Base-by-base conservation (phyloP, 2,888 invertebrate genomes). In the Invenusta paracnida region DNA sequence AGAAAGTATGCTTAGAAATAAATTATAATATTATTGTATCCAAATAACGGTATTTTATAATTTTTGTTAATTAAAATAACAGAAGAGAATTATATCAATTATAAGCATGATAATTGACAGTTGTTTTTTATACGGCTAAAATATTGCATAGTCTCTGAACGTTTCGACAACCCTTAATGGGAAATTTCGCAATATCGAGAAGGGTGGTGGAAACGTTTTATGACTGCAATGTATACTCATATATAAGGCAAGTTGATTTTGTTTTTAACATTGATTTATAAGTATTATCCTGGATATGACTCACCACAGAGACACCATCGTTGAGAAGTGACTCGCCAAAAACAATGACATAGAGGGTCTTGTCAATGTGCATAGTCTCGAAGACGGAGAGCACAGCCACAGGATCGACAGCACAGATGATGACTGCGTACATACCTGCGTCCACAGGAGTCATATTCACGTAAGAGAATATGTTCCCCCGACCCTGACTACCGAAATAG, bases 331-430 rank as follows among this genome's bases (percentile, higher is more conserved):
- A 82, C n/a, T 82, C 82, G 2, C 82, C 82, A 23, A 82, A 82
- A 2, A 82, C 82, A 1, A 82, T 31, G 30, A 30, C 30, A 82
- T 82, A 82, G 1, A 82, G 29, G 13, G 30, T 30, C 30, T 82
- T 82, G 25, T 82, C 82, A 1, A 82, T 82, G 25, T 82, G 82
- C 82, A 82, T 82, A 2, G 82, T 31, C 30, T 82, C 82, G 30
- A 82, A 82, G n/a, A 82, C 82, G n/a, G 82, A 82, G 30, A 82
- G 82, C n/a, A 82, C 82, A n/a, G 82, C 82, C 13, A 82, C 82
- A 11, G 82, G 82, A 25, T 82, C 82, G 29, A 82, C 82, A 30
- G 82, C 82, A 82, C 82, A 82, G 2, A 82, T 82, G 11, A 82
- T 13, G 17, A 82, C 30, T 82, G 82, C 29, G 27, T 82, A 82